Percentiles rank a stretch among this genome's conserved stretches.
These are phyloP conservation scores for Hyppa rectilinea DNA, from an alignment of 2,888 invertebrate species.

Conservation along the genomic window DNA sequence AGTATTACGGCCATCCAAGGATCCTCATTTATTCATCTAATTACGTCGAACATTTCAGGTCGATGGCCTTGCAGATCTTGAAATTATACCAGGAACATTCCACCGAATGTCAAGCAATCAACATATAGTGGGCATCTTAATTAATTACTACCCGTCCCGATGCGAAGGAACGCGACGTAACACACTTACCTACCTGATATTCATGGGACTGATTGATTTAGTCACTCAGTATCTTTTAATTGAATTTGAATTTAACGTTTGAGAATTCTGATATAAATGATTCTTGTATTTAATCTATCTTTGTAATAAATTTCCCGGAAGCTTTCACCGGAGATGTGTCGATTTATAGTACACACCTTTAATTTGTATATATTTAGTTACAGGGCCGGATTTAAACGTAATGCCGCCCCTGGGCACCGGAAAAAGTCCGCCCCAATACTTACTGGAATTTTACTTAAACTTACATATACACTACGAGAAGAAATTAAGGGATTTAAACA, in stretches of 20 bases:
- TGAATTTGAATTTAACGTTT: background rate
- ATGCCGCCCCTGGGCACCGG: too few relatives aligned
- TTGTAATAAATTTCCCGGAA: too few relatives aligned
- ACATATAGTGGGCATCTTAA: constrained; percentile 23
- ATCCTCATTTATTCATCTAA: background rate
- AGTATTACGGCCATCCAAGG: too few relatives aligned
- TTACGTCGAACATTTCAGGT: background rate
- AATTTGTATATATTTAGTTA: too few relatives aligned
- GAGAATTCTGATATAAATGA: background rate
- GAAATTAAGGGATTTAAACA: too few relatives aligned
- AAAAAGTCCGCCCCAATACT: too few relatives aligned
- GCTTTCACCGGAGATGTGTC: too few relatives aligned
- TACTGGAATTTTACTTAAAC: too few relatives aligned
- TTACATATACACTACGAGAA: too few relatives aligned
- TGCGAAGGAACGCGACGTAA: constrained; percentile 31
- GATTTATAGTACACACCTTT: too few relatives aligned
- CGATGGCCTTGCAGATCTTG: constrained; percentile 5
- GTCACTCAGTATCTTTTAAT: constrained; percentile 10
- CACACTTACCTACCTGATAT: constrained; percentile 27
- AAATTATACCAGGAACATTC: constrained; percentile 17
- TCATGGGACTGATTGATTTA: constrained; percentile 37
- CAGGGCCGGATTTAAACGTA: too few relatives aligned
- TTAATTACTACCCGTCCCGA: constrained; percentile 45
- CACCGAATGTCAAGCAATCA: constrained; percentile 33
- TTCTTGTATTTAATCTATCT: background rate